A percentile compares a stretch with the other conserved stretches of the same genome.
Conservation (phyloP, 2,797 vertebrate species). For the Helostoma temminkii region DNA sequence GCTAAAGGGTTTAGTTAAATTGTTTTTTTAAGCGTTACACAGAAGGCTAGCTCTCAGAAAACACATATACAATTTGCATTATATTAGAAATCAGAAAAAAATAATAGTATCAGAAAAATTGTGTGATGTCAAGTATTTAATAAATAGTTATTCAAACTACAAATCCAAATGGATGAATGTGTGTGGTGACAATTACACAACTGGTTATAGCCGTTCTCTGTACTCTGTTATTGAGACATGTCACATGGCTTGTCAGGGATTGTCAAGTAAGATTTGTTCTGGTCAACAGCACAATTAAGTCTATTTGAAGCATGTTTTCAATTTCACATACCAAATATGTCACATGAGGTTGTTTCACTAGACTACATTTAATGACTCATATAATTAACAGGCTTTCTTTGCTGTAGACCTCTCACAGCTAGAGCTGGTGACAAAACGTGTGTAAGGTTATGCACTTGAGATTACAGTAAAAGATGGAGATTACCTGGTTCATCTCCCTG, state of each 20-base stretch:
- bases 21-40: no score
- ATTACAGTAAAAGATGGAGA: background rate
- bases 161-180: background rate
- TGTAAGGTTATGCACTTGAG: background rate
- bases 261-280: slow-evolving; percentile 19
- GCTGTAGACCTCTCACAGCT: background rate
- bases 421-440: background rate
- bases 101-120: no score
- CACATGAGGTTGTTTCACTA: slow-evolving; percentile 34
- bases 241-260: slow-evolving; percentile 1
- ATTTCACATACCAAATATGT: slow-evolving; percentile 35
- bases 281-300: slow-evolving; percentile 26
- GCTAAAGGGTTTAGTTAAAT: no score
- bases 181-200: background rate
- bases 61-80: no score
- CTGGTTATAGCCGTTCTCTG: background rate
- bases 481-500: no score
- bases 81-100: no score
- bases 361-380: slow-evolving; percentile 1
- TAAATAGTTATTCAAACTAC: background rate
- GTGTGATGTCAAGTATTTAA: no score
- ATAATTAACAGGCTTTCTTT: slow-evolving; percentile 19
- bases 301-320: slow-evolving; percentile 10
- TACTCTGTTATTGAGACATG: background rate
- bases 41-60: no score